Base-by-base conservation (phyloP, 2,113 vertebrate species). In the Proterorhinus semilunaris region DNA sequence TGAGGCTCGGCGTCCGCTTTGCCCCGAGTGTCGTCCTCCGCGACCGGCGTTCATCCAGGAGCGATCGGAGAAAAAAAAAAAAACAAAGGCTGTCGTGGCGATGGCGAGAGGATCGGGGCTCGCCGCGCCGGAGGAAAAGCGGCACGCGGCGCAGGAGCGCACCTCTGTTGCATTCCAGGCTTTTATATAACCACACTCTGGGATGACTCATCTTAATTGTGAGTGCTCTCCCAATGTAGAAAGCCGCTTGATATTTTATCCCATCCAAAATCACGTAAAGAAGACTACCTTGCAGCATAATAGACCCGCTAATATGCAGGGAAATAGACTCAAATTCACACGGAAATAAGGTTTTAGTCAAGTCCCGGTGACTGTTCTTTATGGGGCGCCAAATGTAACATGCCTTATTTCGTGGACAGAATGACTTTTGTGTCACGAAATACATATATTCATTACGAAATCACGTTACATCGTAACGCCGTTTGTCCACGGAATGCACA, bases 1-100 rank as follows among this genome's bases (percentile, higher is more conserved):
- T 84, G 74, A 70, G 74, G 68, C 73, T 52, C 2, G 61, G 69
- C 77, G 82, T 75, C 75, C 61, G 58, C 52, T 76, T 89, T 89
- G 86, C 87, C 82, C 65, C 53, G 45, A 1, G 50, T 74, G 78
- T 84, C 64, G 67, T 80, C 74, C 65, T 17, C 27, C 16, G 55
- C 48, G 64, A 65, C 74, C 83, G 89, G 86, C 79, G 81, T 55
- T 64, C 65, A 13, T 68, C 80, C 86, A 84, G 78, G 84, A 84
- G 81, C 69, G 13, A 78, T 13, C 54, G 64, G 27, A 3, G 2
- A 36, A 36, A 36, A 36, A 66, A 55, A 83, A 89, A 87, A 74
- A 89, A 90, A n/a, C n/a, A n/a, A n/a, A 90, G 73, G 49, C 77
- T 71, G 65, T 62, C 74, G 79, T 64, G 72, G 72, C 52, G 17